phyloP scores from a whole-genome alignment of 2,113 vertebrate species.

The pig (Sus scrofa) region DNA sequence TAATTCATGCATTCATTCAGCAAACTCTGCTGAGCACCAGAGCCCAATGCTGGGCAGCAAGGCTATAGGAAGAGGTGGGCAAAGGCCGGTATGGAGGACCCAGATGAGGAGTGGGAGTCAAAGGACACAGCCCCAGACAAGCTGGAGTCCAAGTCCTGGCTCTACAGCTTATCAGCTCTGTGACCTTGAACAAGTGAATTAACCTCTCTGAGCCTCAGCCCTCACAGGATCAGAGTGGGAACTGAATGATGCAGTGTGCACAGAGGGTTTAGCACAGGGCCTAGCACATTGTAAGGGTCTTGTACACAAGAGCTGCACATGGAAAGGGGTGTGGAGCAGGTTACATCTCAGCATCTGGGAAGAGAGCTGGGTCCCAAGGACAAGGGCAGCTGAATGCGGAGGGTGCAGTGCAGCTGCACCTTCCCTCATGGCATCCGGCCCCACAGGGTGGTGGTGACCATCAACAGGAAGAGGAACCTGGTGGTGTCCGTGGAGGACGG shows the following conservation, averaged over 20 bases:
- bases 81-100: neutral
- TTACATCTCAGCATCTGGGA: neutral
- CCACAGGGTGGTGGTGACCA: constrained; percentile 88
- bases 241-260: neutral
- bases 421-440: neutral
- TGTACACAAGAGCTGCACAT: neutral
- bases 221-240: neutral
- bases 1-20: neutral
- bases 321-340: neutral
- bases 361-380: neutral
- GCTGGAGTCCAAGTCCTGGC: neutral
- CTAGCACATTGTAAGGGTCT: neutral
- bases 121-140: neutral
- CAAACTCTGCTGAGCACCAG: neutral
- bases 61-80: neutral
- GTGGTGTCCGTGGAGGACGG: constrained; percentile 89
- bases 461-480: constrained; percentile 89
- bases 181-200: neutral
- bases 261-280: neutral
- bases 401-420: too few species aligned
- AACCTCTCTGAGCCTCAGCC: constrained; percentile 32
- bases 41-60: neutral
- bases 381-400: neutral
- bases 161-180: neutral
- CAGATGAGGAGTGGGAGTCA: neutral